Evolutionary conservation across 2,888 invertebrate genomes (phyloP).

Genomic region (Syrista parreyssii): DNA sequence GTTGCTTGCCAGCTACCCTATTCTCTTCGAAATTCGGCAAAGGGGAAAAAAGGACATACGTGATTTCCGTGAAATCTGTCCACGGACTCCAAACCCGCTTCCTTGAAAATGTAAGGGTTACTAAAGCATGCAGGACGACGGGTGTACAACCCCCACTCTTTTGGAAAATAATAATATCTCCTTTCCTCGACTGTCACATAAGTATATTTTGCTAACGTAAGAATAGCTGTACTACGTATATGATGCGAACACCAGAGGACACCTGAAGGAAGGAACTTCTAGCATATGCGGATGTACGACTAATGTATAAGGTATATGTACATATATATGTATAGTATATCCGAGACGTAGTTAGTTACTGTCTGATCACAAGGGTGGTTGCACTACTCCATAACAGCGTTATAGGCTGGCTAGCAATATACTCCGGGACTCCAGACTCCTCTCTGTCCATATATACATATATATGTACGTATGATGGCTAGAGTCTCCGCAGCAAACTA

Average conservation of each 20-base stretch:
- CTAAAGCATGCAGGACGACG: too few species aligned
- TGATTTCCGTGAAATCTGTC: background rate
- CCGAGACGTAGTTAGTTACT: slow-evolving; percentile 51
- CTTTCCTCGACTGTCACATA: background rate
- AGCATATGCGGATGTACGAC: background rate
- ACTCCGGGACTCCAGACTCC: slow-evolving; percentile 16
- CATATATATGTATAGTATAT: slow-evolving; percentile 20
- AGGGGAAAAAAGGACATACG: background rate
- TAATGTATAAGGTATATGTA: slow-evolving; percentile 34
- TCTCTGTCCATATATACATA: slow-evolving; percentile 6
- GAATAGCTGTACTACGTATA: background rate
- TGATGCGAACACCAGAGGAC: background rate
- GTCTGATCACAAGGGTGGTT: slow-evolving; percentile 57
- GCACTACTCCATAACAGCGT: slow-evolving; percentile 55
- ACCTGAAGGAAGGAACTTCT: background rate
- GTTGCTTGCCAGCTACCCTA: background rate
- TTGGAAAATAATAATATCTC: background rate
- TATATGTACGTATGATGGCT: background rate
- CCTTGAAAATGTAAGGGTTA: background rate
- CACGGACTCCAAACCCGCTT: background rate
- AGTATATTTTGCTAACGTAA: background rate
- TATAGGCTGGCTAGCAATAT: slow-evolving; percentile 38
- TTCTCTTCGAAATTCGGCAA: background rate
- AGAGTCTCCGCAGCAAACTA: slow-evolving; percentile 17
- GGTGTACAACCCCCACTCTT: too few species aligned